Base-by-base conservation (phyloP, 2,888 invertebrate species). In the Alloscopus bannaensis region DNA sequence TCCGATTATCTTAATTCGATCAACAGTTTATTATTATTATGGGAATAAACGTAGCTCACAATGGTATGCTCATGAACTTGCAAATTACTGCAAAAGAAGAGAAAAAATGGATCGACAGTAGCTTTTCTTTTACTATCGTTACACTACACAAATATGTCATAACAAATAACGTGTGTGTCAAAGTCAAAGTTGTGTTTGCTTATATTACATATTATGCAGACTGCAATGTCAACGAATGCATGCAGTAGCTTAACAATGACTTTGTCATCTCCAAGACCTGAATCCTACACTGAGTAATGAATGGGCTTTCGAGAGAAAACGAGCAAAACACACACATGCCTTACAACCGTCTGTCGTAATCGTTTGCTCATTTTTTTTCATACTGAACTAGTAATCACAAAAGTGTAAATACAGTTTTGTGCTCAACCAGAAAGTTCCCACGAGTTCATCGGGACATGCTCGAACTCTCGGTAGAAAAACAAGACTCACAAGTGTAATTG, bases 371-470 rank as follows among this genome's bases (percentile, higher is more conserved):
- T 24, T 3, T 55, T 64, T 31, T 52, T 52, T 18, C 50, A 11
- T 47, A 28, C 47, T 65, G 68, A 68, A 68, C 68, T 68, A 68
- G 36, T 68, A 59, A 69, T 69, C 59, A 69, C 55, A 68, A 24
- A 69, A 68, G 36, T 52, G 47, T 57, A 75, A 66, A 42, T 68
- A 75, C 75, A 75, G 75, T 75, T 71, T 45, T 75, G 59, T 75
- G 42, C n/a, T 22, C 20, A 60, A 55, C 26, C 20, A 28, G 70
- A 77, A 77, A 64, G 64, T 77, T 80, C 80, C 73, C 80, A 80
- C 80, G 80, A 80, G 80, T 80, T 80, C 80, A 80, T 80, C 55
- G 80, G 80, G 80, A 80, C 80, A 69, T 62, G 62, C 52, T 62
- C 50, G 20, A 68, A 60, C 60, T 40, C n/a, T n/a, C n/a, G n/a